Evolutionary conservation across 2,797 vertebrate species (phyloP).

Genomic region (Lagorchestes hirsutus): DNA sequence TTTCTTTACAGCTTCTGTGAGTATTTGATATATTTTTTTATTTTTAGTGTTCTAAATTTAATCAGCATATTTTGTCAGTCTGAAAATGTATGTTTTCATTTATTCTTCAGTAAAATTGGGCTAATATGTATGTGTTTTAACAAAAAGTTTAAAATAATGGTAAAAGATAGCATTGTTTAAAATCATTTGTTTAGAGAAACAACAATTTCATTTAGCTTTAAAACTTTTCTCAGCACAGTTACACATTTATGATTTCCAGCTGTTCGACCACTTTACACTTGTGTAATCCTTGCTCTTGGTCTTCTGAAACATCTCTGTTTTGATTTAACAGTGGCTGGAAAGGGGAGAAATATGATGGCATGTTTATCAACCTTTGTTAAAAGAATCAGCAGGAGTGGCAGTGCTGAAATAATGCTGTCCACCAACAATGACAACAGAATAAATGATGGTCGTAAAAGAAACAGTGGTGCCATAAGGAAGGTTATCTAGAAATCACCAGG

Average conservation of each 20-base stretch:
- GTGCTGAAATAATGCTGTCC: background rate
- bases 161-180: background rate
- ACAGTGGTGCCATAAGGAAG: background rate
- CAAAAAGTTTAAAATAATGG: conserved; percentile 22
- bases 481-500: conserved; percentile 46
- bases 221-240: conserved; percentile 10
- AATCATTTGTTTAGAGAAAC: conserved; percentile 21
- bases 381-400: conserved; percentile 52
- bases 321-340: conserved; percentile 42
- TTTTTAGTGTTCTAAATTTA: conserved; percentile 37
- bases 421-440: background rate
- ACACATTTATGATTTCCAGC: conserved; percentile 28
- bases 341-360: background rate
- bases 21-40: conserved; percentile 82
- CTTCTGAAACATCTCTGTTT: conserved; percentile 38
- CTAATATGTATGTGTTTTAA: conserved; percentile 25
- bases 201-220: conserved; percentile 26
- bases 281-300: background rate
- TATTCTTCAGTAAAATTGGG: conserved; percentile 14
- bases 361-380: conserved; percentile 50
- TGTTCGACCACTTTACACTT: conserved; percentile 11
- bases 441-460: background rate
- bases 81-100: conserved; percentile 13
- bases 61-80: background rate
- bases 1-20: conserved; percentile 97